phyloP scores from a whole-genome alignment of 2,797 vertebrate genomes.

The Malurus leucopterus region DNA sequence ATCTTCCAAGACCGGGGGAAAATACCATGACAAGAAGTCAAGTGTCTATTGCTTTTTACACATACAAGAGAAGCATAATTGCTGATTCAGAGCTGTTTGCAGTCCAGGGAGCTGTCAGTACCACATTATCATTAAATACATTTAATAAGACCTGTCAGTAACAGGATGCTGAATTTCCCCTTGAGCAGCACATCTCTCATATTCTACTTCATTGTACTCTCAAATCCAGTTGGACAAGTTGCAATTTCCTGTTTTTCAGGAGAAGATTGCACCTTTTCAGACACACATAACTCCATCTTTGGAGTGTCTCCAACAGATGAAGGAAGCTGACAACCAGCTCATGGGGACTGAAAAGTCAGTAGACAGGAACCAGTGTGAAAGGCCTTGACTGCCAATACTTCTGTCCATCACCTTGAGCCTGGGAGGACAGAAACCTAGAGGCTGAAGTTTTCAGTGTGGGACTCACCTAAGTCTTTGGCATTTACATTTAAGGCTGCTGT shows the following conservation, averaged over 20 bases:
- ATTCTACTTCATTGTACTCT: neutral
- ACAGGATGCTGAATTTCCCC: constrained; percentile 8
- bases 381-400: neutral
- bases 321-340: neutral
- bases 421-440: neutral
- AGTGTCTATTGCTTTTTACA: neutral
- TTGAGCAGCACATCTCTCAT: neutral
- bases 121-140: neutral
- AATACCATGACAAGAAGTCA: neutral
- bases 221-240: neutral
- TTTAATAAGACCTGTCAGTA: constrained; percentile 17
- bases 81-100: neutral
- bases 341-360: neutral
- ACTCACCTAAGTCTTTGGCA: neutral
- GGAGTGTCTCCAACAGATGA: neutral
- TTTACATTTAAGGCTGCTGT: neutral
- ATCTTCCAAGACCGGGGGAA: neutral
- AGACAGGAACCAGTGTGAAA: neutral
- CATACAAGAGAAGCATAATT: neutral
- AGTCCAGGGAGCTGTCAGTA: neutral
- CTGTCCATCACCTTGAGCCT: neutral
- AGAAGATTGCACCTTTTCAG: neutral
- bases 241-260: neutral
- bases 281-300: neutral
- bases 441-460: neutral